Conservation (phyloP, 1,140 invertebrate genomes). For the Nasonia longicornis region DNA sequence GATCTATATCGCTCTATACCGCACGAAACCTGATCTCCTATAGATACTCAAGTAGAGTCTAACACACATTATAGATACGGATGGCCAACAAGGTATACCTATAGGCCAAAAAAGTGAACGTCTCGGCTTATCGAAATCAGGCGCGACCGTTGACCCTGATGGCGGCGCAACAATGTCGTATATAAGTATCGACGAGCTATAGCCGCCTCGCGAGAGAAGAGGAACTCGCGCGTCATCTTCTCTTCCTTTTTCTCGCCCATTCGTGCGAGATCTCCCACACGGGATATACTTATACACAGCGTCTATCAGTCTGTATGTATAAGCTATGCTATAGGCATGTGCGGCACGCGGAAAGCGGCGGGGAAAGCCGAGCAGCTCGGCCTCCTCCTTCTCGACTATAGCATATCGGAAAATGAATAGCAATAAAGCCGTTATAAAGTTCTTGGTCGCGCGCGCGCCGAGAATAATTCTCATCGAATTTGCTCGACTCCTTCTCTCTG, state of each 20-base stretch:
- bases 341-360: neutral
- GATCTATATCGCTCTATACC: neutral
- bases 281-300: too few species aligned
- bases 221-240: neutral
- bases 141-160: slow-evolving; percentile 18
- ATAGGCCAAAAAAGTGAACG: neutral
- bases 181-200: neutral
- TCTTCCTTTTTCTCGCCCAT: slow-evolving; percentile 7
- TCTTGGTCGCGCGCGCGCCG: neutral
- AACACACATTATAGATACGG: too few species aligned
- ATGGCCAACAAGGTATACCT: neutral
- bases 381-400: neutral
- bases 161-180: neutral
- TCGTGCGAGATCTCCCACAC: neutral
- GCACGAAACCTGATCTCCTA: neutral
- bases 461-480: too few species aligned
- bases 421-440: slow-evolving; percentile 4
- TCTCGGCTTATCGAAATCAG: slow-evolving; percentile 7
- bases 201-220: neutral
- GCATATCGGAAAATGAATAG: neutral
- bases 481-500: too few species aligned
- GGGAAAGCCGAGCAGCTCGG: slow-evolving; percentile 7
- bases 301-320: neutral
- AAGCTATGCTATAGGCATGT: neutral
- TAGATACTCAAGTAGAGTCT: too few species aligned